A percentile compares a stretch with the other conserved stretches of the same genome.
phyloP scores from a whole-genome alignment of 2,113 vertebrate species.

The Coryphaenoides rupestris region DNA sequence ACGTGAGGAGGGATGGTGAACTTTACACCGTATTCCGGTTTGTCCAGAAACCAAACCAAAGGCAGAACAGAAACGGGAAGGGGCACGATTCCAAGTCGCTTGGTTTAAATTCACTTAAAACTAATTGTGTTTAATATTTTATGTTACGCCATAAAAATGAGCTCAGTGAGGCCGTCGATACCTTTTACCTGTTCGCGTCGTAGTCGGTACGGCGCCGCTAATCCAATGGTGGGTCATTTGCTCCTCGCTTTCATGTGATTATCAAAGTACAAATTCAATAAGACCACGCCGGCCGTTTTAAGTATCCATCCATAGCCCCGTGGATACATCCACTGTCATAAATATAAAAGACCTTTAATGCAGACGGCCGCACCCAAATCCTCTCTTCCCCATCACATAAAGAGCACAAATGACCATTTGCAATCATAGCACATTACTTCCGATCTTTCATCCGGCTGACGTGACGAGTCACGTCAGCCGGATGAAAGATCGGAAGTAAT shows the following conservation, averaged over 20 bases:
- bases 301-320: conserved; percentile 22
- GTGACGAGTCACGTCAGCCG: conserved; percentile 29
- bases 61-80: too few species aligned
- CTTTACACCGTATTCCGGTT: too few species aligned
- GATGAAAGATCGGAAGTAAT: conserved; percentile 19
- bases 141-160: conserved; percentile 27
- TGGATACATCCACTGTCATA: too few species aligned
- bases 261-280: conserved; percentile 58
- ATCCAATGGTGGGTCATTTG: conserved; percentile 50
- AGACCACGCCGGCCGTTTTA: conserved; percentile 28
- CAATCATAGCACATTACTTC: conserved; percentile 3
- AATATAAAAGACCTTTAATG: too few species aligned
- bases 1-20: conserved; percentile 8
- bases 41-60: too few species aligned
- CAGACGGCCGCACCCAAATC: conserved; percentile 4
- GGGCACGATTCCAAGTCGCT: too few species aligned
- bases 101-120: background rate
- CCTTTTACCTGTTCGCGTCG: conserved; percentile 42
- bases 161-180: conserved; percentile 41
- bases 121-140: conserved; percentile 8
- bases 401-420: conserved; percentile 4
- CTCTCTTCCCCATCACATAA: background rate
- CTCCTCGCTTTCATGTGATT: conserved; percentile 56
- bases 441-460: conserved; percentile 19
- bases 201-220: conserved; percentile 47